Percentiles rank a stretch among this genome's conserved stretches.
These are phyloP conservation scores for Erethizon dorsatum DNA, from an alignment of 2,797 vertebrate genomes.

Conservation along the genomic window DNA sequence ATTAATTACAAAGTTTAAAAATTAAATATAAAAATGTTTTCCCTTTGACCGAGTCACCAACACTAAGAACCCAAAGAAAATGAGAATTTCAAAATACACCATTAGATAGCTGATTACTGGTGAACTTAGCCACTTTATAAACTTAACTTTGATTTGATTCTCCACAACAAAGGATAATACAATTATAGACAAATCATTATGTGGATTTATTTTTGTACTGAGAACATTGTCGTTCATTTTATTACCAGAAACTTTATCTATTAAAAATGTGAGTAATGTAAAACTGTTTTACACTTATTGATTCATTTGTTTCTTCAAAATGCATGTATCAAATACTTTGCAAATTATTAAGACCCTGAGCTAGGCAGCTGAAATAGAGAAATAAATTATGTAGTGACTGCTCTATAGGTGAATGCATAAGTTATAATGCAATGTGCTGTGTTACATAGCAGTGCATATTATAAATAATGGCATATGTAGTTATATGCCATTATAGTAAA, in stretches of 20 bases:
- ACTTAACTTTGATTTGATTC: conserved; percentile 28
- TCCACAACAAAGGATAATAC: conserved; percentile 42
- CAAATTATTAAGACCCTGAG: background rate
- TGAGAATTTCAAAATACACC: conserved; percentile 7
- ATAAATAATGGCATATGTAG: background rate
- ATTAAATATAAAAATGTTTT: background rate
- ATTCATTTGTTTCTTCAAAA: conserved; percentile 23
- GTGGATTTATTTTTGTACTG: conserved; percentile 13
- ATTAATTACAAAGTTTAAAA: conserved; percentile 37
- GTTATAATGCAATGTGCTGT: background rate
- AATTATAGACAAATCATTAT: conserved; percentile 15
- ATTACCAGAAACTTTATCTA: background rate
- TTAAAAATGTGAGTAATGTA: conserved; percentile 45
- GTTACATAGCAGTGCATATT: background rate
- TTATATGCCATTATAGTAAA: background rate
- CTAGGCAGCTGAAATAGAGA: background rate
- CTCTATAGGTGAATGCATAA: background rate
- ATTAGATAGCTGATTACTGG: background rate
- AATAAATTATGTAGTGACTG: background rate
- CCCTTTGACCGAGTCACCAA: background rate
- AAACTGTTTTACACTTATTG: background rate
- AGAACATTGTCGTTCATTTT: conserved; percentile 24
- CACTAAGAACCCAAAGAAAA: background rate
- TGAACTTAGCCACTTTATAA: background rate
- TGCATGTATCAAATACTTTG: background rate